Conservation (phyloP, 2,888 invertebrate species). For the Thelaira solivaga region DNA sequence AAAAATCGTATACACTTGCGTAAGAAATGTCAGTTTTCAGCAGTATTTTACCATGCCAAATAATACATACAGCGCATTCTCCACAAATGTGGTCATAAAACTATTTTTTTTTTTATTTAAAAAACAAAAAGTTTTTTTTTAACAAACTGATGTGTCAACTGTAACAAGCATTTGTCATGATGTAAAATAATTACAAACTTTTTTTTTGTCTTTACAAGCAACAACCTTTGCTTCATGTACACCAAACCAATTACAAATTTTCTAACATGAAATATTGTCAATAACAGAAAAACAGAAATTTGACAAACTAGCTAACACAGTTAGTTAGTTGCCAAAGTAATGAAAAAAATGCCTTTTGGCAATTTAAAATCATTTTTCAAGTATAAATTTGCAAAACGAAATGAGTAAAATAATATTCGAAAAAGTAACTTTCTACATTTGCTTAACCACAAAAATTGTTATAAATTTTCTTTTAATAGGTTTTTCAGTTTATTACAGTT, state of each 20-base stretch:
- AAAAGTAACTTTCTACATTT: slow-evolving; percentile 17
- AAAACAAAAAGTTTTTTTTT: too few relatives aligned
- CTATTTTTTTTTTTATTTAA: too few relatives aligned
- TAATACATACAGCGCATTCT: too few relatives aligned
- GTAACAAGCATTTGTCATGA: too few relatives aligned
- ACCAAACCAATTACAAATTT: neutral
- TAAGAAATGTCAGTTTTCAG: too few relatives aligned
- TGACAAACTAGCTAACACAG: too few relatives aligned
- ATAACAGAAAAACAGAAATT: neutral
- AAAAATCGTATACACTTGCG: too few relatives aligned
- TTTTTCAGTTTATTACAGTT: too few relatives aligned
- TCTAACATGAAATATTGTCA: neutral
- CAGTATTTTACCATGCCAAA: too few relatives aligned
- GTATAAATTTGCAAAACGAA: slow-evolving; percentile 7
- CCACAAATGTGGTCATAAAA: too few relatives aligned
- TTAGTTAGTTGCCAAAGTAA: neutral
- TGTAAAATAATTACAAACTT: too few relatives aligned
- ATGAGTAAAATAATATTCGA: neutral
- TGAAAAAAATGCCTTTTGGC: neutral
- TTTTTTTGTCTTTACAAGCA: too few relatives aligned
- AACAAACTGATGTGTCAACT: neutral
- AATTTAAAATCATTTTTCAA: slow-evolving; percentile 13
- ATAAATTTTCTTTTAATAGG: slow-evolving; percentile 13
- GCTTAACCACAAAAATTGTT: slow-evolving; percentile 7
- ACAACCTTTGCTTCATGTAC: neutral